Percentiles rank a stretch among this genome's conserved stretches.
Conservation (phyloP, 2,113 vertebrate species). For the Notarius quadriscutis region DNA sequence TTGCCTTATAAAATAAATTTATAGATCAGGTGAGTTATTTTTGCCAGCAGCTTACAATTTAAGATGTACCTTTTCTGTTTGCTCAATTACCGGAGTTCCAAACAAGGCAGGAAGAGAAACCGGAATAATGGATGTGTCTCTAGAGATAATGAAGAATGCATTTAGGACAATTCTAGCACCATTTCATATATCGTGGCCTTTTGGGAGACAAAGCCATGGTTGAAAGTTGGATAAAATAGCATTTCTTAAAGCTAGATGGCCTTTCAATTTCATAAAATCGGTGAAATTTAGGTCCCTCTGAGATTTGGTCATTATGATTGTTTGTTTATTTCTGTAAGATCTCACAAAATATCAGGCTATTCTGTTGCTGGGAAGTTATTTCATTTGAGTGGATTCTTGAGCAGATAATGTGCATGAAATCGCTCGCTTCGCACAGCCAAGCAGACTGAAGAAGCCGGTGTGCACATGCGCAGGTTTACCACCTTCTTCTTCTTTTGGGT, state of each 20-base stretch:
- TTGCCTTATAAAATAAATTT: not conserved
- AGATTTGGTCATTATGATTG: too few relatives aligned
- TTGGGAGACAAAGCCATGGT: not conserved
- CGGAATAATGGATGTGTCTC: not conserved
- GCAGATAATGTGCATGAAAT: too few relatives aligned
- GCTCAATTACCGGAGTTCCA: not conserved
- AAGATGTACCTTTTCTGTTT: not conserved
- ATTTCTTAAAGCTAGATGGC: not conserved
- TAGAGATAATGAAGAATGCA: not conserved
- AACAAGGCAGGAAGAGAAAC: not conserved
- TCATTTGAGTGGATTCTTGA: too few relatives aligned
- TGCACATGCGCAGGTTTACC: too few relatives aligned
- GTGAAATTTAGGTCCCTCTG: too few relatives aligned
- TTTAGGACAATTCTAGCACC: not conserved
- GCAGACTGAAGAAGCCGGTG: too few relatives aligned
- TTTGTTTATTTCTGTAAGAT: too few relatives aligned
- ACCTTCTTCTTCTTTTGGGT: too few relatives aligned
- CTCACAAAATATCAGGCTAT: too few relatives aligned
- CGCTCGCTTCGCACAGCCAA: too few relatives aligned
- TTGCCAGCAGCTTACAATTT: not conserved
- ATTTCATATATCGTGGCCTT: not conserved
- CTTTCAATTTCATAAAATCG: too few relatives aligned
- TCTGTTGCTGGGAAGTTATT: too few relatives aligned
- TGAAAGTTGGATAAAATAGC: not conserved
- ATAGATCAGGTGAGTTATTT: not conserved